Evolutionary conservation across 1,140 invertebrate species (phyloP).

Genomic region (Penaeus vannamei): DNA sequence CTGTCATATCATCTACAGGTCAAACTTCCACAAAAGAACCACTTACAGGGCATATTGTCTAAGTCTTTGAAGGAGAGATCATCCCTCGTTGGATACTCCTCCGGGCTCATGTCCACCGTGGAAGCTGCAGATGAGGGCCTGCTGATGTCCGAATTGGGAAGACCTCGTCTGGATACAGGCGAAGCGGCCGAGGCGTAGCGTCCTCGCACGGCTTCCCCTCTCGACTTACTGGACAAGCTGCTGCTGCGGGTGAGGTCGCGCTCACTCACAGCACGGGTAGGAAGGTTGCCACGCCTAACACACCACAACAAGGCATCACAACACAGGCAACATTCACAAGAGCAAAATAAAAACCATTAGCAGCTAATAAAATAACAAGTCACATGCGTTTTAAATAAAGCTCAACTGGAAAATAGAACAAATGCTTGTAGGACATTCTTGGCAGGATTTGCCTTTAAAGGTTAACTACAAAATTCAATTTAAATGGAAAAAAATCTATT

Average conservation of each 20-base stretch:
- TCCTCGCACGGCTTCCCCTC: constrained; percentile 52
- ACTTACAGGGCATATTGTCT: constrained; percentile 65
- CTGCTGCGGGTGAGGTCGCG: constrained; percentile 70
- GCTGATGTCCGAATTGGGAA: constrained; percentile 60
- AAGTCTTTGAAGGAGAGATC: constrained; percentile 58
- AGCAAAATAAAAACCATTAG: background rate
- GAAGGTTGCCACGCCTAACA: constrained; percentile 61
- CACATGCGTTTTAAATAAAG: too few relatives aligned
- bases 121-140: constrained; percentile 67
- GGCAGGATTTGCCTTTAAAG: too few relatives aligned
- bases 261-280: constrained; percentile 74
- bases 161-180: constrained; percentile 39
- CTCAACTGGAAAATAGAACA: too few relatives aligned
- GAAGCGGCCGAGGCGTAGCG: constrained; percentile 52
- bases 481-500: too few relatives aligned
- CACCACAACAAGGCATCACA: constrained; percentile 49
- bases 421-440: too few relatives aligned
- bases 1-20: background rate
- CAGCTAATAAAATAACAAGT: too few relatives aligned
- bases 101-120: constrained; percentile 67
- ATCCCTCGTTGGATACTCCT: constrained; percentile 61
- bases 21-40: background rate
- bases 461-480: too few relatives aligned
- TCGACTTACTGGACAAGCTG: constrained; percentile 54
- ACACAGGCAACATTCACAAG: constrained; percentile 31